Percentiles rank a stretch among this genome's conserved stretches.
phyloP scores from a whole-genome alignment of 2,797 vertebrate genomes.

The Euphonia xanthogaster region DNA sequence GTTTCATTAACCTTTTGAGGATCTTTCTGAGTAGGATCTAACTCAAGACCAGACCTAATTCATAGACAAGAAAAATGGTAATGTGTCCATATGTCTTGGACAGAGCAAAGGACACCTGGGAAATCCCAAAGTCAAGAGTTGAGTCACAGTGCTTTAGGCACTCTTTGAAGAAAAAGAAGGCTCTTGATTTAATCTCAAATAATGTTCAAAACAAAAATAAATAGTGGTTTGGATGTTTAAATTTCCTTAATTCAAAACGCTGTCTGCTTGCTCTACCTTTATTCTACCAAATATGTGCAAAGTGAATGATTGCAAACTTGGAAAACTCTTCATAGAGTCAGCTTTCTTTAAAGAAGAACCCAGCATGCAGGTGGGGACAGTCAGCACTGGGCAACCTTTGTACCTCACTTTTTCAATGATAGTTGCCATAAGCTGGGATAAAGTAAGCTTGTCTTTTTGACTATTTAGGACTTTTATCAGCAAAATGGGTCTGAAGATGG shows the following conservation, averaged over 20 bases:
- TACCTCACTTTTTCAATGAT: neutral
- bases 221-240: neutral
- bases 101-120: neutral
- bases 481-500: neutral
- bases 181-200: neutral
- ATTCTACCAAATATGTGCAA: neutral
- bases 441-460: neutral
- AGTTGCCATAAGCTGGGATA: neutral
- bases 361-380: neutral
- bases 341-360: neutral
- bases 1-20: neutral
- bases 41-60: neutral
- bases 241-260: neutral
- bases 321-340: neutral
- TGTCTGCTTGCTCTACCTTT: neutral
- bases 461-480: neutral
- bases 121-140: neutral
- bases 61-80: neutral
- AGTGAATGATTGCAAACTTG: fast-evolving
- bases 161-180: neutral
- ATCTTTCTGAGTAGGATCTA: neutral
- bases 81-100: neutral
- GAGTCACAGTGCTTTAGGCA: neutral
- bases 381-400: neutral
- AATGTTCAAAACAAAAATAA: neutral